A percentile compares a stretch with the other conserved stretches of the same genome.
Evolutionary conservation across 1,140 invertebrate species (phyloP).

Genomic region (Cephus cinctus): DNA sequence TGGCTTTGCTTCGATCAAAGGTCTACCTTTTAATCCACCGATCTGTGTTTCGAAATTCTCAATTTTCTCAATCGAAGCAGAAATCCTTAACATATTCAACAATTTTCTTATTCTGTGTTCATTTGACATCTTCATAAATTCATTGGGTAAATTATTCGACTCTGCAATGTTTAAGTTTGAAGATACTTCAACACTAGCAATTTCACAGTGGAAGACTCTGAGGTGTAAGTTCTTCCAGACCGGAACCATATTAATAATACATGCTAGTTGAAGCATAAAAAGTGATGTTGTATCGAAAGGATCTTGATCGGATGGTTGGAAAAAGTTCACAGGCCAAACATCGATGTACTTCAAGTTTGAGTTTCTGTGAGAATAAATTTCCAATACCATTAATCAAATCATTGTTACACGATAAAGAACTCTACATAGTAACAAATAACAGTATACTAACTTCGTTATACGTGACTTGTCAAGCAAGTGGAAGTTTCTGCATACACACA

Average conservation of each 20-base stretch:
- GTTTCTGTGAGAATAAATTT: constrained; percentile 50
- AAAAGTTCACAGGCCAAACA: constrained; percentile 94
- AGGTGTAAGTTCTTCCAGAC: constrained; percentile 80
- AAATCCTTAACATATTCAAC: constrained; percentile 65
- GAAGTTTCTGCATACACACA: constrained; percentile 92
- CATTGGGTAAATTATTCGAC: constrained; percentile 36
- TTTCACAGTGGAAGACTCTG: constrained; percentile 80
- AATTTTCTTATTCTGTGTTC: constrained; percentile 60
- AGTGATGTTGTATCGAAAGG: constrained; percentile 84
- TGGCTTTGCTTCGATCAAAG: constrained; percentile 35
- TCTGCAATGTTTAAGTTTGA: constrained; percentile 39
- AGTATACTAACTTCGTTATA: constrained; percentile 63
- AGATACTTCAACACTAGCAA: constrained; percentile 45
- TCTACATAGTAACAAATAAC: constrained; percentile 5
- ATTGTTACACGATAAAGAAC: no score
- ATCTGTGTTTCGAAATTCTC: constrained; percentile 41
- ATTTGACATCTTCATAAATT: constrained; percentile 44
- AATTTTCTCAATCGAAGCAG: constrained; percentile 63
- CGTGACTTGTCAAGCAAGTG: constrained; percentile 75
- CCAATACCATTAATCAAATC: no score
- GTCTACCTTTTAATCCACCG: constrained; percentile 35
- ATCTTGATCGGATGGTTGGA: constrained; percentile 73
- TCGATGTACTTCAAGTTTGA: constrained; percentile 81
- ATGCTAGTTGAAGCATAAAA: constrained; percentile 96
- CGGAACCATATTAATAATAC: constrained; percentile 92